Conservation (phyloP, 92 coral and sea anemone species). For the Epizoanthus ramosus region DNA sequence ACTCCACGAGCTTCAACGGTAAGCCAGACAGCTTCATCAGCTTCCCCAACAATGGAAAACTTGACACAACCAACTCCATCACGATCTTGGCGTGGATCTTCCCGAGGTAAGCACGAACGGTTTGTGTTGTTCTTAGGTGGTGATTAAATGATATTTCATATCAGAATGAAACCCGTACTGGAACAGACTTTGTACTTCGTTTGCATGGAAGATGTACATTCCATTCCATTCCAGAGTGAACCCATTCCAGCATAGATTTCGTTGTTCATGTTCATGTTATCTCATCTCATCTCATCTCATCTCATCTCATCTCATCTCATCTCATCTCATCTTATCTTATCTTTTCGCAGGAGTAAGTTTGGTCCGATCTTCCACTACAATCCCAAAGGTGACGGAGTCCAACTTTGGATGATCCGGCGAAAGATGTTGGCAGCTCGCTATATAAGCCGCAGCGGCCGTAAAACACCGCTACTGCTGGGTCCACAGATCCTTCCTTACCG, state of each 20-base stretch:
- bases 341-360: slow-evolving; percentile 7
- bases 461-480: slow-evolving; percentile 57
- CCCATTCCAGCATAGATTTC: too few relatives aligned
- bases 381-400: slow-evolving; percentile 81
- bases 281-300: too few relatives aligned
- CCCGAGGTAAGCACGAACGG: slow-evolving; percentile 51
- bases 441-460: slow-evolving; percentile 68
- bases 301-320: too few relatives aligned
- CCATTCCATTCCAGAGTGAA: too few relatives aligned
- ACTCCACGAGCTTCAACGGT: slow-evolving; percentile 69
- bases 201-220: too few relatives aligned
- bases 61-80: slow-evolving; percentile 74
- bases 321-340: background rate
- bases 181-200: too few relatives aligned
- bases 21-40: slow-evolving; percentile 69
- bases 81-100: slow-evolving; percentile 78
- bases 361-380: slow-evolving; percentile 87
- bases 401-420: slow-evolving; percentile 72
- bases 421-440: slow-evolving; percentile 65
- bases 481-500: slow-evolving; percentile 49
- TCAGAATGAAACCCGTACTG: too few relatives aligned
- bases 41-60: slow-evolving; percentile 78
- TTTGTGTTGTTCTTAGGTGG: background rate
- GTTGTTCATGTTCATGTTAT: too few relatives aligned
- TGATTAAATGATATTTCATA: too few relatives aligned